These are phyloP conservation scores for Macaria notata DNA, from an alignment of 2,888 invertebrate species.

Conservation along the genomic window DNA sequence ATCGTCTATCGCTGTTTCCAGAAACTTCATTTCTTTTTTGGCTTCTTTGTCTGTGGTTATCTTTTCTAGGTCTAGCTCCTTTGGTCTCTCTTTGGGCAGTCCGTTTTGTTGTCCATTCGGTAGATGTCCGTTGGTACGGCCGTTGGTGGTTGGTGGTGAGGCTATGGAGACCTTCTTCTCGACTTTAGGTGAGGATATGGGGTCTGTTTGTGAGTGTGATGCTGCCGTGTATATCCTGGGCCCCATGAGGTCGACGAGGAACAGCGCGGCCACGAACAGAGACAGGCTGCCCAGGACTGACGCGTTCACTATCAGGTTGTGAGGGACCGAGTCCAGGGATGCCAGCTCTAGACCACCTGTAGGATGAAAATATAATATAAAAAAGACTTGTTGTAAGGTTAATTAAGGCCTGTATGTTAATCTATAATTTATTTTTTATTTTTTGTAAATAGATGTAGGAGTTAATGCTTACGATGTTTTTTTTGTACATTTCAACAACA, in stretches of 20 bases:
- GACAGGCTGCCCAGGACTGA: constrained; percentile 86
- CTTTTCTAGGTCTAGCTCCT: constrained; percentile 61
- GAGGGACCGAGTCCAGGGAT: constrained; percentile 87
- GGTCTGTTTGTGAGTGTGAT: constrained; percentile 69
- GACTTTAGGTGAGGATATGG: constrained; percentile 48
- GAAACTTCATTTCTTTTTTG: constrained; percentile 47
- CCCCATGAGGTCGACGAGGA: constrained; percentile 85
- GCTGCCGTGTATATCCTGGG: constrained; percentile 74
- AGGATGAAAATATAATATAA: constrained; percentile 12
- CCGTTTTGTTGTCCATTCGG: constrained; percentile 14
- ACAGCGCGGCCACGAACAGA: constrained; percentile 85
- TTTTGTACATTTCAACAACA: too few relatives aligned
- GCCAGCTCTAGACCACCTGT: constrained; percentile 86
- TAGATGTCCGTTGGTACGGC: constrained; percentile 45
- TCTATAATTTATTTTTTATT: too few relatives aligned
- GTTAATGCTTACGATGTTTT: too few relatives aligned
- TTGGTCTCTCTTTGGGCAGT: constrained; percentile 58
- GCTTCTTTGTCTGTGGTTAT: constrained; percentile 44
- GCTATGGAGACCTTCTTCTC: constrained; percentile 65
- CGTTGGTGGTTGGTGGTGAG: constrained; percentile 47
- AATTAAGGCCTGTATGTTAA: too few relatives aligned
- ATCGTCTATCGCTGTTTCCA: constrained; percentile 32
- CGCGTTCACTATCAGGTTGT: constrained; percentile 86
- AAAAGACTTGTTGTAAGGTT: background rate
- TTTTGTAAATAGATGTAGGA: too few relatives aligned